Conservation (phyloP, 2,113 vertebrate species). For the Scomber japonicus region DNA sequence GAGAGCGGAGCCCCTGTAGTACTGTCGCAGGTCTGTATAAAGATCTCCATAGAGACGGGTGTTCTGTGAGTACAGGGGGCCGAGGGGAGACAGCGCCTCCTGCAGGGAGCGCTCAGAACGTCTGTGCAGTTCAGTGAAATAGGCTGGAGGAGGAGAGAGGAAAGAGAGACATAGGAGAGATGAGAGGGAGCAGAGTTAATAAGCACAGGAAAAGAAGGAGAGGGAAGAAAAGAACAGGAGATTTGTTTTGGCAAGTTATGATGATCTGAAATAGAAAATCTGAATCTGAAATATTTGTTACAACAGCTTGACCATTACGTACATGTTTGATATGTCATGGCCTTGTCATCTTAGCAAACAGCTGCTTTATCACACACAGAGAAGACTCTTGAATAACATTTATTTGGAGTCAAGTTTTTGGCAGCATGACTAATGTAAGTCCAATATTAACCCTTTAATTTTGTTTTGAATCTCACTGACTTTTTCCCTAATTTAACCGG, state of each 20-base stretch:
- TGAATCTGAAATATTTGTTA: too few species aligned
- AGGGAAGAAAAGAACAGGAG: neutral
- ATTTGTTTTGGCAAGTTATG: too few species aligned
- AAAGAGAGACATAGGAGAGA: neutral
- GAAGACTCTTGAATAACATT: too few species aligned
- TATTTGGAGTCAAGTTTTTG: too few species aligned
- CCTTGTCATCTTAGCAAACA: too few species aligned
- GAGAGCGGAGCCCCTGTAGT: conserved; percentile 91
- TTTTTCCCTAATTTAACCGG: too few species aligned
- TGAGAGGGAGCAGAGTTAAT: neutral
- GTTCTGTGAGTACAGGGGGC: conserved; percentile 88
- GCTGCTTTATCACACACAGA: neutral
- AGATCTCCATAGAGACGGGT: conserved; percentile 88
- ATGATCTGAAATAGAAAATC: too few species aligned
- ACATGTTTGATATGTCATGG: too few species aligned
- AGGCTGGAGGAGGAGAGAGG: conserved; percentile 78
- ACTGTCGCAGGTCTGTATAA: conserved; percentile 89
- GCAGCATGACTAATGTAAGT: too few species aligned
- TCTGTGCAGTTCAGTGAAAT: conserved; percentile 92
- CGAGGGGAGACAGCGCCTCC: conserved; percentile 86
- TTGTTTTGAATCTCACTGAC: neutral
- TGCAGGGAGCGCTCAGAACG: conserved; percentile 90
- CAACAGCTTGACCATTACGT: too few species aligned
- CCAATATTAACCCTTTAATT: neutral
- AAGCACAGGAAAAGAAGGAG: neutral